A percentile compares a stretch with the other conserved stretches of the same genome.
Evolutionary conservation across 2,888 invertebrate genomes (phyloP).

Genomic region (Imbricaverruca yamaguchii): DNA sequence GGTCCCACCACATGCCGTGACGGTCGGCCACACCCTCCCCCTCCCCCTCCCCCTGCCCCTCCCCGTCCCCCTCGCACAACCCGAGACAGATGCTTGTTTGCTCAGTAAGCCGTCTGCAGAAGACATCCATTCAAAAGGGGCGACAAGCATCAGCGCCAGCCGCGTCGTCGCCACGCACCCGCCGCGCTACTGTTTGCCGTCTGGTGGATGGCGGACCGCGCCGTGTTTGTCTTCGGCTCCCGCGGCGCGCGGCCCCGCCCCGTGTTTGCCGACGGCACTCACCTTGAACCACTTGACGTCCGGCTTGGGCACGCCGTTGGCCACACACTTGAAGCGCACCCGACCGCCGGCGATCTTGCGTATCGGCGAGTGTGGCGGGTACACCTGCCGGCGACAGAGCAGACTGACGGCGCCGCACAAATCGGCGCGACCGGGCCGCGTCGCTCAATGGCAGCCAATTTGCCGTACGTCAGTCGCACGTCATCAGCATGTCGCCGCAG

Average conservation of each 20-base stretch:
- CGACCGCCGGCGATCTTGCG: not conserved
- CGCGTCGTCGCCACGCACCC: not conserved
- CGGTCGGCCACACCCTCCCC: not conserved
- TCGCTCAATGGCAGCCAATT: not conserved
- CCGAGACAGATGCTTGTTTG: not conserved
- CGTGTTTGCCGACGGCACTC: not conserved
- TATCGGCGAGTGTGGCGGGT: not conserved
- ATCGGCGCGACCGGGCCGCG: not conserved
- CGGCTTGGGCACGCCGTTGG: constrained; percentile 14
- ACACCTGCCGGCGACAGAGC: not conserved
- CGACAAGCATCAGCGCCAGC: not conserved
- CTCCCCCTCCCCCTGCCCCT: not conserved
- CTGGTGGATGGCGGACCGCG: not conserved
- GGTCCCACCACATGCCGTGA: no score
- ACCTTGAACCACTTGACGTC: constrained; percentile 18
- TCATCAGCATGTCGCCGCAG: no score
- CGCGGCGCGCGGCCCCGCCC: not conserved
- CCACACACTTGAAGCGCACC: constrained; percentile 20
- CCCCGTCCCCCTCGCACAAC: not conserved
- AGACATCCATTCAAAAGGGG: constrained; percentile 4
- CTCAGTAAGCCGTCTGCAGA: not conserved
- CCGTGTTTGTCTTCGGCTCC: not conserved
- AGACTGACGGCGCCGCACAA: not conserved
- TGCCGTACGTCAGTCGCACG: no score
- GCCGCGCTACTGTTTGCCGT: not conserved